These are phyloP conservation scores for Poecilus cupreus DNA, from an alignment of 2,888 invertebrate species.

Conservation along the genomic window DNA sequence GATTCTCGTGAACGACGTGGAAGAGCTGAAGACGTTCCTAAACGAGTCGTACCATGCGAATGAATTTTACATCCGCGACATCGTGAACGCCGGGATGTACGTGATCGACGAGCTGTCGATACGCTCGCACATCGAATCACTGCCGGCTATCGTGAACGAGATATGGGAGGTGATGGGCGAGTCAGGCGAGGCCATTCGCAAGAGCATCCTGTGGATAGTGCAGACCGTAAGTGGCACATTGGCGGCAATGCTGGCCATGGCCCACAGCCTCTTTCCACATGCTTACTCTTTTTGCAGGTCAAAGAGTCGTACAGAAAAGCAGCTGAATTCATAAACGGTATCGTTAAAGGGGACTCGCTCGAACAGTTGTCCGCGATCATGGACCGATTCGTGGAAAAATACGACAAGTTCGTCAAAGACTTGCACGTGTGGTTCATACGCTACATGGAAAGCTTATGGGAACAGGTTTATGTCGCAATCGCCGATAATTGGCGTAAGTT, in stretches of 20 bases:
- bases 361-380: conserved; percentile 82
- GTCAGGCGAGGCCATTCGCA: conserved; percentile 85
- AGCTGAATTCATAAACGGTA: conserved; percentile 80
- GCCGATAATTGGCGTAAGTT: conserved; percentile 84
- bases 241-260: background rate
- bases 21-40: conserved; percentile 80
- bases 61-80: conserved; percentile 89
- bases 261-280: conserved; percentile 3
- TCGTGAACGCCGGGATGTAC: conserved; percentile 81
- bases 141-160: conserved; percentile 87
- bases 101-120: conserved; percentile 87
- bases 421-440: conserved; percentile 81
- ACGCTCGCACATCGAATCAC: conserved; percentile 83
- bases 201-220: conserved; percentile 84
- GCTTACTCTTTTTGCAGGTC: conserved; percentile 70
- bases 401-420: conserved; percentile 86
- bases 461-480: conserved; percentile 79
- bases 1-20: conserved; percentile 83
- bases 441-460: conserved; percentile 86
- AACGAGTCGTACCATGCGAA: conserved; percentile 87
- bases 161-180: conserved; percentile 92
- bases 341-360: conserved; percentile 85
- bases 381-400: conserved; percentile 83
- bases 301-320: conserved; percentile 83
- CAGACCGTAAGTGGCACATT: conserved; percentile 74